Base-by-base conservation (phyloP, 1,140 invertebrate species). In the Drosophila erecta region DNA sequence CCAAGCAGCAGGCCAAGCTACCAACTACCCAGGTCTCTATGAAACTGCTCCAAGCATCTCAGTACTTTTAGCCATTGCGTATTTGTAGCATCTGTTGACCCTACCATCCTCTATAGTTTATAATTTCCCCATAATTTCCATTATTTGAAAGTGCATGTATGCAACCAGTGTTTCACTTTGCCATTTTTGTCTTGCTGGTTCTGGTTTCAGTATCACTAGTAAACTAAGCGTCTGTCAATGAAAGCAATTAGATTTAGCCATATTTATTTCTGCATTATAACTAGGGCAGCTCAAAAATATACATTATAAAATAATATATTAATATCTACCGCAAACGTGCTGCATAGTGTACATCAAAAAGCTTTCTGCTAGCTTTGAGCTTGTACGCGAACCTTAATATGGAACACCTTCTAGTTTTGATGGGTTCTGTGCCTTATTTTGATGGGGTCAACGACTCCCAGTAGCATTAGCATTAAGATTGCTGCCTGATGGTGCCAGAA, bases 1-100 rank as follows among this genome's bases (percentile, higher is more conserved):
- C 30, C 22, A 40, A 60, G 37, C 59, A 62, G 59, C 59, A 62
- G 59, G 59, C 55, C 38, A 55, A 33, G 37, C 59, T 62, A 33
- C 59, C 10, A 41, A 41, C n/a, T 22, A 62, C 37, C 30, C 59
- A 62, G 59, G 59, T 62, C 54, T 62, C 55, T 62, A 62, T 61
- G 33, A 43, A 69, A 69, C 22, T 69, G 61, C 38, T 37, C 6
- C 44, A 65, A 27, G 14, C 12, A 37, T 66, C 41, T 54, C 40
- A 44, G 47, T 69, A 53, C 11, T 38, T 43, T 24, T 27, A 41
- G 7, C 30, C 22, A 22, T 30, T 33, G 43, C 62, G 44, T 66
- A 38, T 22, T 35, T 53, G 65, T 67, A 67, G 65, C 20, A 30
- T 37, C 43, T 20, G 14, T 37, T 37, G 37, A 10, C 17, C 53